Base-by-base conservation (phyloP, 1,140 invertebrate species). In the Ptiloglossa arizonensis region DNA sequence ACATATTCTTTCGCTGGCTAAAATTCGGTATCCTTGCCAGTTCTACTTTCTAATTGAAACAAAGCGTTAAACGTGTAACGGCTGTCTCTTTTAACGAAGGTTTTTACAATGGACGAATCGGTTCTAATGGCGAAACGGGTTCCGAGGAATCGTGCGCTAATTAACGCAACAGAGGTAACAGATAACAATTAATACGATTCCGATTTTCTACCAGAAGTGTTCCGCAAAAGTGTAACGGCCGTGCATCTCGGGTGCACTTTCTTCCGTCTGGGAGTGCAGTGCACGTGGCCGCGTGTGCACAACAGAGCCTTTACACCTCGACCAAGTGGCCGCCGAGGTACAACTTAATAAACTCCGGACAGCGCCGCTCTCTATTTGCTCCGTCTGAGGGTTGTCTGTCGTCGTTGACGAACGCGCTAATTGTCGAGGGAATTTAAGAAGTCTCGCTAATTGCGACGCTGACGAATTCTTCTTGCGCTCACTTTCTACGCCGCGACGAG, bases 261-360 rank as follows among this genome's bases (percentile, higher is more conserved):
- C 41, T 13, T 59, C 6, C 32, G 15, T 13, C 29, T 38, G 32
- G 4, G n/a, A 17, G 35, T n/a, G n/a, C 5, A n/a, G n/a, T n/a
- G n/a, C 44, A 64, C 15, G 1, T 17, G 19, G 50, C 27, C 11
- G 1, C 22, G 19, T 1, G 2, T 35, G 24, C 41, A 27, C 1
- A 6, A 15, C 8, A 17, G 1, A 24, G 5, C 11, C 46, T 59
- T 22, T 19, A 35, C 56, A 19, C 41, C 9, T 62, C 8, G 29
- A 19, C 6, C 52, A 22, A 60, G 56, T 60, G n/a, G 56, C 69
- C 4, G 56, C 69, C 4, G 5, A 29, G 52, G 69, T 50, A 27
- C 56, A 35, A 50, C 6, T 48, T 56, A 56, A 56, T 27, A 24
- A 69, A 70, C 66, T 68, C 48, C 24, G 64, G 78, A 87, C 81